A percentile compares a stretch with the other conserved stretches of the same genome.
Evolutionary conservation across 2,797 vertebrate species (phyloP).

Genomic region (Poecilia picta): DNA sequence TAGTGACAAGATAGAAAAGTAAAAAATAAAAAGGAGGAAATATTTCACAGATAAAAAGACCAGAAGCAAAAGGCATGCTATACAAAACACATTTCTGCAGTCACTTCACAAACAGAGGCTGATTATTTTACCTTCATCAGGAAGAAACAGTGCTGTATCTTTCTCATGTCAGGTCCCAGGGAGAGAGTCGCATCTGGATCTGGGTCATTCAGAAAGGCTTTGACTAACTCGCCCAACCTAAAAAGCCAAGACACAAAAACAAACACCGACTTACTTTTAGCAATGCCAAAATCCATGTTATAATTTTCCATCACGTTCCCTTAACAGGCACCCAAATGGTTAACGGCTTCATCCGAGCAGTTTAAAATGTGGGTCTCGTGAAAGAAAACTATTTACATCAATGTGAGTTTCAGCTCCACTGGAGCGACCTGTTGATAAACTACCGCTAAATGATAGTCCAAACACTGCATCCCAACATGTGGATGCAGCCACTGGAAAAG

Average conservation of each 20-base stretch:
- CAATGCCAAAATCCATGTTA: constrained; percentile 4
- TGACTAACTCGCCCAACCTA: constrained; percentile 85
- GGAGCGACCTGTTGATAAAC: constrained; percentile 66
- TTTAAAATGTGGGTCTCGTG: constrained; percentile 61
- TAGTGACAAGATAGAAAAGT: constrained; percentile 3
- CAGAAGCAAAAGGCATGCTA: neutral
- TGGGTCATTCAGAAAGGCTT: constrained; percentile 85
- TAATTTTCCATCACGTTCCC: constrained; percentile 33
- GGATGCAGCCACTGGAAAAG: constrained; percentile 52
- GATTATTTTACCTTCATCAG: constrained; percentile 86
- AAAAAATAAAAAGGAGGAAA: neutral
- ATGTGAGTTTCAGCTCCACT: constrained; percentile 44
- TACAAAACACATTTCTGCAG: neutral
- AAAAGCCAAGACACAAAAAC: constrained; percentile 36
- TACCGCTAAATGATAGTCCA: constrained; percentile 65
- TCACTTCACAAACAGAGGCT: neutral
- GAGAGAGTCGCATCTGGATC: constrained; percentile 85
- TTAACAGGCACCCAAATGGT: constrained; percentile 38
- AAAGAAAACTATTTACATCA: constrained; percentile 75
- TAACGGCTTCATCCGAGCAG: constrained; percentile 45
- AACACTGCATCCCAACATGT: constrained; percentile 67
- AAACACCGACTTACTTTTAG: constrained; percentile 12
- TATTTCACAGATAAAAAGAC: neutral
- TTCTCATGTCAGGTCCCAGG: constrained; percentile 91
- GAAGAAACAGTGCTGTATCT: constrained; percentile 88